Percentiles rank a stretch among this genome's conserved stretches.
These are phyloP conservation scores for Rousettus madagascariensis DNA, from an alignment of 2,797 vertebrate genomes.

Conservation along the genomic window DNA sequence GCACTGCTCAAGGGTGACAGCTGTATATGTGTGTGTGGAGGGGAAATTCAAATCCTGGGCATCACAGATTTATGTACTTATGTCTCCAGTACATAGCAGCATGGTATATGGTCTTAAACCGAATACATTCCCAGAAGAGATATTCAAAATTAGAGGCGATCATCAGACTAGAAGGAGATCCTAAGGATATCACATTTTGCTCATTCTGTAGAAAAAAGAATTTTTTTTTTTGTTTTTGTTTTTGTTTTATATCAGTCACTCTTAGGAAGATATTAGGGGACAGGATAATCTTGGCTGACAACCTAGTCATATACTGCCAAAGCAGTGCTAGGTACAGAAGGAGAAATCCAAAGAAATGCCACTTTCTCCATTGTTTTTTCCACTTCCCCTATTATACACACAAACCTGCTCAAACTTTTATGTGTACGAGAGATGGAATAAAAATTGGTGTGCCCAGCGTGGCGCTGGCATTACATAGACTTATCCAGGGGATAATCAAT, in stretches of 20 bases:
- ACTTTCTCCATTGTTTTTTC: neutral
- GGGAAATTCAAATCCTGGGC: neutral
- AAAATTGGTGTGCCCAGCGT: neutral
- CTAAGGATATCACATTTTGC: neutral
- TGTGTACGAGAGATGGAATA: neutral
- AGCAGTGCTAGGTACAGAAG: neutral
- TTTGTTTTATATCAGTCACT: neutral
- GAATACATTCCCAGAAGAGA: neutral
- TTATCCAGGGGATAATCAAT: neutral
- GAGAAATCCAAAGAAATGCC: neutral
- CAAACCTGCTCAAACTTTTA: neutral
- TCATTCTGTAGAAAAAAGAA: neutral
- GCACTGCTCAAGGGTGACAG: neutral
- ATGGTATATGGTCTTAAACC: neutral
- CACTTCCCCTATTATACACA: neutral
- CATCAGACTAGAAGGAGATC: neutral
- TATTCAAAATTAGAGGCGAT: neutral
- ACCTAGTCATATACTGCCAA: neutral
- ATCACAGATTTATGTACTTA: neutral
- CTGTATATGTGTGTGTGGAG: rapidly evolving
- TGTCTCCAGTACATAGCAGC: neutral
- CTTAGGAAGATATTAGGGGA: neutral
- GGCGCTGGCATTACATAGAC: neutral
- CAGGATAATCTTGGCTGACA: neutral
- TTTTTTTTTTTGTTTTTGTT: too few species aligned